Conservation (phyloP, 2,888 invertebrate species). For the Limnephilus rhombicus region DNA sequence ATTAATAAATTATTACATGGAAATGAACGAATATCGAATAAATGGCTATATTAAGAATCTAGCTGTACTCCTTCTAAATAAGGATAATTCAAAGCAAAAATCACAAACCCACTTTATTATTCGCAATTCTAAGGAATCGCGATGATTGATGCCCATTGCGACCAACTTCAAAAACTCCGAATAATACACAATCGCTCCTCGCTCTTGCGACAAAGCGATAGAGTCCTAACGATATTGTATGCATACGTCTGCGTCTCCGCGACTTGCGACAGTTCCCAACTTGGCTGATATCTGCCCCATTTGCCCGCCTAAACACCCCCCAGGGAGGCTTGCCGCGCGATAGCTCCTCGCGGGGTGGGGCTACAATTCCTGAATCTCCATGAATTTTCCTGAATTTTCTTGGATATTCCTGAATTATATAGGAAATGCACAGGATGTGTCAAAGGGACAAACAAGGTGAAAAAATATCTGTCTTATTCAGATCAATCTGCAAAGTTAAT, state of each 20-base stretch:
- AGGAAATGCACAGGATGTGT: neutral
- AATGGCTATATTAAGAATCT: neutral
- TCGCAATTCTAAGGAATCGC: neutral
- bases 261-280: slow-evolving; percentile 48
- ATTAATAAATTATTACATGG: no score
- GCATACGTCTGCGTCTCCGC: slow-evolving; percentile 44
- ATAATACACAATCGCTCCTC: neutral
- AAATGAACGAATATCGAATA: no score
- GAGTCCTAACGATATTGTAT: slow-evolving; percentile 26
- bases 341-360: slow-evolving; percentile 50
- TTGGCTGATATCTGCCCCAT: slow-evolving; percentile 57
- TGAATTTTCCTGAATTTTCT: neutral
- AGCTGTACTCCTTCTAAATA: neutral
- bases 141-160: slow-evolving; percentile 25
- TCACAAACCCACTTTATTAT: neutral
- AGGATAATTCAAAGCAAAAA: neutral
- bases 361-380: neutral
- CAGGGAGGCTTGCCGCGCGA: slow-evolving; percentile 59
- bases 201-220: neutral
- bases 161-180: neutral
- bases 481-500: no score
- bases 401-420: neutral
- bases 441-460: neutral
- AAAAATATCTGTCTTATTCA: no score
- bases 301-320: slow-evolving; percentile 63